Conservation (phyloP, 1,140 invertebrate genomes). For the Himalopsyche phryganea region DNA sequence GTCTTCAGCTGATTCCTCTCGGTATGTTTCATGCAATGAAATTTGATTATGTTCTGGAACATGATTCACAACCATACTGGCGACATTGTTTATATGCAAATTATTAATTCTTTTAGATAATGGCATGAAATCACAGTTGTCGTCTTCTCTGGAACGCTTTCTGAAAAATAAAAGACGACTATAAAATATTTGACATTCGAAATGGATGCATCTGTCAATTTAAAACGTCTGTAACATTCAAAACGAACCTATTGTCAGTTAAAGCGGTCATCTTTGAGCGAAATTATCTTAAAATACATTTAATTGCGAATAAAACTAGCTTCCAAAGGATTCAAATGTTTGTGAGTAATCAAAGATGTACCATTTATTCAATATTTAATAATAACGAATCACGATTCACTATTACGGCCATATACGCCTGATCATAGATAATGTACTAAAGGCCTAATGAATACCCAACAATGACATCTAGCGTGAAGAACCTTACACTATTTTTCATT, state of each 20-base stretch:
- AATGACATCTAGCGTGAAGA: too few relatives aligned
- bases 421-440: too few relatives aligned
- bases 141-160: slow-evolving; percentile 66
- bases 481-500: too few relatives aligned
- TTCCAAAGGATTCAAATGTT: too few relatives aligned
- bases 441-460: too few relatives aligned
- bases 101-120: slow-evolving; percentile 76
- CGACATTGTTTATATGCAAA: slow-evolving; percentile 63
- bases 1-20: slow-evolving; percentile 36
- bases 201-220: slow-evolving; percentile 5
- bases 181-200: neutral
- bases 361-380: too few relatives aligned
- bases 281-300: slow-evolving; percentile 5
- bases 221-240: neutral
- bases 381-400: too few relatives aligned
- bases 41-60: slow-evolving; percentile 22
- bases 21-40: slow-evolving; percentile 18
- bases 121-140: slow-evolving; percentile 70
- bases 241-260: slow-evolving; percentile 23
- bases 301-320: neutral
- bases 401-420: too few relatives aligned
- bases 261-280: slow-evolving; percentile 17
- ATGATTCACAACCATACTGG: slow-evolving; percentile 18
- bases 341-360: too few relatives aligned
- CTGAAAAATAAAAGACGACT: slow-evolving; percentile 44